These are phyloP conservation scores for Drosophila takahashii DNA, from an alignment of 1,140 invertebrate genomes.

Conservation along the genomic window DNA sequence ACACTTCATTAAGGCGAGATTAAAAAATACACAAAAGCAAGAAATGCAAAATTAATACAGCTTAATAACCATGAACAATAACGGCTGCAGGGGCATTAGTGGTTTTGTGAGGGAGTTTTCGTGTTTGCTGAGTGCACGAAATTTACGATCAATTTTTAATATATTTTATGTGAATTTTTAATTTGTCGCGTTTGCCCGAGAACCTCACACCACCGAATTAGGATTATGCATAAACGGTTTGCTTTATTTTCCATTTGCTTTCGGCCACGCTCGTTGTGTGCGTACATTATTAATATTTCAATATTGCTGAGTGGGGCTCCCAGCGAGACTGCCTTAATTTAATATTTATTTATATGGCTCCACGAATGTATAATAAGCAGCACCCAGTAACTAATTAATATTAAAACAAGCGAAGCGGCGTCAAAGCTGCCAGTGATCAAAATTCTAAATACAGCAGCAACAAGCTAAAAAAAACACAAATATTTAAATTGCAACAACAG, in stretches of 20 bases:
- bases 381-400: slow-evolving; percentile 73
- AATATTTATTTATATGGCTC: slow-evolving; percentile 63
- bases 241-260: slow-evolving; percentile 50
- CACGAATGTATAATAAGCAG: slow-evolving; percentile 57
- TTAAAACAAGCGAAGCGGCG: slow-evolving; percentile 59
- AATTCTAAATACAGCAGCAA: slow-evolving; percentile 38
- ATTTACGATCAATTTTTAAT: slow-evolving; percentile 71
- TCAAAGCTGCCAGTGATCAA: slow-evolving; percentile 8
- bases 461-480: slow-evolving; percentile 2
- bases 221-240: slow-evolving; percentile 47
- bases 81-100: slow-evolving; percentile 1
- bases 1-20: slow-evolving; percentile 41
- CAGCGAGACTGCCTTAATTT: slow-evolving; percentile 43
- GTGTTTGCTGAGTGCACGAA: slow-evolving; percentile 35
- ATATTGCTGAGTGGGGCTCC: slow-evolving; percentile 36
- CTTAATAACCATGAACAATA: slow-evolving; percentile 41
- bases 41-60: slow-evolving; percentile 9
- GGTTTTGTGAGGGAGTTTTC: slow-evolving; percentile 16
- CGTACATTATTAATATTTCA: slow-evolving; percentile 61
- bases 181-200: slow-evolving; percentile 40
- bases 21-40: slow-evolving; percentile 23
- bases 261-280: slow-evolving; percentile 25
- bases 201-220: slow-evolving; percentile 42
- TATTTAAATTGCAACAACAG: slow-evolving; percentile 25
- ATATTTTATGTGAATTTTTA: slow-evolving; percentile 65